Evolutionary conservation across 1,140 invertebrate genomes (phyloP).

Genomic region (Apis cerana): DNA sequence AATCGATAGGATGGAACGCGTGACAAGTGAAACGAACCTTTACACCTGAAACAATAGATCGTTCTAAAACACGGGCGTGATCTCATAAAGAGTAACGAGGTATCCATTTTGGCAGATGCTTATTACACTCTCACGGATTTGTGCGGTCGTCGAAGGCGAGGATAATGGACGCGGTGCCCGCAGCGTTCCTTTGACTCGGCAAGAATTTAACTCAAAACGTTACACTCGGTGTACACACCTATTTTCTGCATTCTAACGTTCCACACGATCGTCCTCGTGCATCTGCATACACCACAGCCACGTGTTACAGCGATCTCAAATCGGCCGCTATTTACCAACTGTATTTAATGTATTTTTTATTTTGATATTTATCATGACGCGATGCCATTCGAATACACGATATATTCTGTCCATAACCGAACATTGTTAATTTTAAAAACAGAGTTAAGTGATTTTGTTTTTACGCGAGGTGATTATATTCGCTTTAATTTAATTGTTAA

Average conservation of each 20-base stretch:
- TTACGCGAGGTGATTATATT: no score
- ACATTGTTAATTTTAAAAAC: no score
- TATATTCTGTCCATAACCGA: no score
- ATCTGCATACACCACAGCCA: conserved; percentile 44
- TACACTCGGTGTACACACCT: conserved; percentile 58
- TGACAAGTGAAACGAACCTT: no score
- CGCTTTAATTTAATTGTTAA: no score
- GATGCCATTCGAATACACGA: no score
- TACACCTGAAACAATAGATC: neutral
- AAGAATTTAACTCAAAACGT: conserved; percentile 63
- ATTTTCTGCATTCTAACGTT: conserved; percentile 60
- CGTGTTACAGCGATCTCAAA: neutral
- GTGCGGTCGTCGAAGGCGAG: conserved; percentile 21
- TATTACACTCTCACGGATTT: conserved; percentile 9
- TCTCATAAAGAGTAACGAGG: neutral
- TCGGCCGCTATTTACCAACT: neutral
- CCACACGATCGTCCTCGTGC: conserved; percentile 44
- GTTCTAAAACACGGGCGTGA: neutral
- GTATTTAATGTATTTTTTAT: no score
- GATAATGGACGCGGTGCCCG: conserved; percentile 33
- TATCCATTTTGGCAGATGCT: neutral
- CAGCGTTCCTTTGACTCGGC: conserved; percentile 56
- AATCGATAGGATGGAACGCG: no score
- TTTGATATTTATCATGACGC: no score
- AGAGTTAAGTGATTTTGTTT: no score